Percentiles rank a stretch among this genome's conserved stretches.
Evolutionary conservation across 2,113 vertebrate genomes (phyloP).

Genomic region (Hippoglossus stenolepis): DNA sequence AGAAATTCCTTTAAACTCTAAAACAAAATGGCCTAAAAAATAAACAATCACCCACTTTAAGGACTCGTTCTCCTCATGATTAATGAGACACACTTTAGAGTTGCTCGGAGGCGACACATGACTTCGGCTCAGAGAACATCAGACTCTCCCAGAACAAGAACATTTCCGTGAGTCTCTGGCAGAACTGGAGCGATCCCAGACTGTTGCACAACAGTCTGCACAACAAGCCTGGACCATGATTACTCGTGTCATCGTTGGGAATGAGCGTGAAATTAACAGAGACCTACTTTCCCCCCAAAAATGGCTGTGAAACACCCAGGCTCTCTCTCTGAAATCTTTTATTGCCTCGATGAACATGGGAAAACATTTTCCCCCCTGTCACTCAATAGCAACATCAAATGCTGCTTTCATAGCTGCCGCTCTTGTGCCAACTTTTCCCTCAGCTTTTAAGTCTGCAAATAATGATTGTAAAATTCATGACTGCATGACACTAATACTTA

Average conservation of each 20-base stretch:
- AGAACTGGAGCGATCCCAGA: constrained; percentile 49
- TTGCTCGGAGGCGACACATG: constrained; percentile 33
- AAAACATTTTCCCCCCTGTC: constrained; percentile 9
- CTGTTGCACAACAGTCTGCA: constrained; percentile 30
- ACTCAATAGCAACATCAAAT: constrained; percentile 21
- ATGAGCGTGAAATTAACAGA: constrained; percentile 47
- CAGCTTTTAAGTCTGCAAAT: constrained; percentile 1
- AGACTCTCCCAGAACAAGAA: constrained; percentile 32
- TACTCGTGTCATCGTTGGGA: constrained; percentile 41
- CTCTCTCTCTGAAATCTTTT: constrained; percentile 22
- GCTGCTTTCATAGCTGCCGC: constrained; percentile 27
- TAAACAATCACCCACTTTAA: not conserved
- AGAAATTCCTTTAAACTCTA: not conserved
- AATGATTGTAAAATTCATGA: constrained; percentile 23
- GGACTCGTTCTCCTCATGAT: not conserved
- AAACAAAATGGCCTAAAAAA: not conserved
- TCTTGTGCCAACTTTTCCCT: constrained; percentile 26
- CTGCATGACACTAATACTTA: constrained; percentile 24
- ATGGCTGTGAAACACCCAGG: constrained; percentile 26
- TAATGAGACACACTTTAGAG: constrained; percentile 1
- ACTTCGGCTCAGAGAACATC: constrained; percentile 34
- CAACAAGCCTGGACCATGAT: constrained; percentile 30
- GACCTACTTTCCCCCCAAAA: constrained; percentile 52
- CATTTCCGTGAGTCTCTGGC: constrained; percentile 44
- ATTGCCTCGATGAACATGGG: constrained; percentile 25